Conservation (phyloP, 2,797 vertebrate genomes). For the Galaxias olidus region DNA sequence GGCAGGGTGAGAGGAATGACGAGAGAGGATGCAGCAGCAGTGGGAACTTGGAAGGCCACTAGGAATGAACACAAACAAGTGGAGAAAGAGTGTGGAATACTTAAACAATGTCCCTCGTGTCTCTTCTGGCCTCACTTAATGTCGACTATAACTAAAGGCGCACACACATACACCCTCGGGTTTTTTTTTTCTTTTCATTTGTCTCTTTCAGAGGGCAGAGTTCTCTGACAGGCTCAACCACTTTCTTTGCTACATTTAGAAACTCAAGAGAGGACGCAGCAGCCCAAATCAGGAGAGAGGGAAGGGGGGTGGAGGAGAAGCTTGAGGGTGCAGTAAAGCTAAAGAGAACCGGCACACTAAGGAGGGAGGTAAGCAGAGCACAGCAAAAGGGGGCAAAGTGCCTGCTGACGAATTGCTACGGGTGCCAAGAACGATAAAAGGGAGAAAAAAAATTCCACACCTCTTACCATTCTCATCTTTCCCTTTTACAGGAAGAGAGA, state of each 20-base stretch:
- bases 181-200: slow-evolving; percentile 27
- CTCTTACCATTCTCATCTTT: slow-evolving; percentile 52
- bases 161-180: slow-evolving; percentile 15
- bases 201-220: slow-evolving; percentile 23
- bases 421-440: slow-evolving; percentile 70
- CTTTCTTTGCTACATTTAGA: slow-evolving; percentile 31
- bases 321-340: slow-evolving; percentile 31
- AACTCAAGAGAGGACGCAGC: slow-evolving; percentile 16
- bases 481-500: slow-evolving; percentile 27
- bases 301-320: slow-evolving; percentile 36
- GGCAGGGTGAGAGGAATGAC: slow-evolving; percentile 19
- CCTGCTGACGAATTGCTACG: slow-evolving; percentile 65
- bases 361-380: neutral
- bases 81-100: slow-evolving; percentile 30
- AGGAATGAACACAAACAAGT: slow-evolving; percentile 9
- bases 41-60: slow-evolving; percentile 36
- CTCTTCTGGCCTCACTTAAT: slow-evolving; percentile 20
- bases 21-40: slow-evolving; percentile 14
- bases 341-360: slow-evolving; percentile 5
- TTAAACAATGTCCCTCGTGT: slow-evolving; percentile 9
- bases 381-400: slow-evolving; percentile 57
- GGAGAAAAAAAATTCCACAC: slow-evolving; percentile 60
- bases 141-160: slow-evolving; percentile 14
- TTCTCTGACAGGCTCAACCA: slow-evolving; percentile 40
- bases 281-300: slow-evolving; percentile 27